phyloP scores from a whole-genome alignment of 2,888 invertebrate species.

The Biston betularia region DNA sequence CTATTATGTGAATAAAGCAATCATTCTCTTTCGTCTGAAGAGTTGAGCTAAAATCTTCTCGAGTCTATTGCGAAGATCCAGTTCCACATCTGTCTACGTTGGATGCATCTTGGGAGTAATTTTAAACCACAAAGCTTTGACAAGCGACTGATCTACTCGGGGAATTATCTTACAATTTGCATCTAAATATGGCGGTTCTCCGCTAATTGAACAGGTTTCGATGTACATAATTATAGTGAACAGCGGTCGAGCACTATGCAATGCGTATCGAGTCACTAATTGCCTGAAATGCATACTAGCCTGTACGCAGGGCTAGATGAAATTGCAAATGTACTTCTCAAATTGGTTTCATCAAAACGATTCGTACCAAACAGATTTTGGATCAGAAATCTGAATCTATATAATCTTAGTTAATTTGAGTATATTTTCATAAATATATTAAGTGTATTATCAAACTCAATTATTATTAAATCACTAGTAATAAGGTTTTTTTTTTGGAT shows the following conservation, averaged over 20 bases:
- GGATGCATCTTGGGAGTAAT: constrained; percentile 46
- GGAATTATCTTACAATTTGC: constrained; percentile 42
- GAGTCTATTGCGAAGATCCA: not conserved
- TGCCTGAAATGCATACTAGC: not conserved
- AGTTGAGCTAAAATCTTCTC: not conserved
- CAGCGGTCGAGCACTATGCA: constrained; percentile 3
- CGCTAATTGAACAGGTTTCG: constrained; percentile 28
- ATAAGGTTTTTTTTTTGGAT: no score
- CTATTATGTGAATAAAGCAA: no score
- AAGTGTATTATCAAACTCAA: no score
- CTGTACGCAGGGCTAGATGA: not conserved
- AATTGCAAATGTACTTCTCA: not conserved
- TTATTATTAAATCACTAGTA: no score
- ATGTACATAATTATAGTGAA: constrained; percentile 30
- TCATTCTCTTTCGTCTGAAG: no score
- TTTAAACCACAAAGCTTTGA: constrained; percentile 51
- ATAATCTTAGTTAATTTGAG: no score
- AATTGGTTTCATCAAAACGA: no score
- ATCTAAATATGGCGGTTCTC: constrained; percentile 37
- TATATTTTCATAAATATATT: no score
- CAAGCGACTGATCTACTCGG: constrained; percentile 46
- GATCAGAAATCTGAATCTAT: no score
- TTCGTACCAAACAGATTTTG: no score
- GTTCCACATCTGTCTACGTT: constrained; percentile 30
- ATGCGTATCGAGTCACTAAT: constrained; percentile 6